phyloP scores from a whole-genome alignment of 2,797 vertebrate genomes.

The Alosa sapidissima region DNA sequence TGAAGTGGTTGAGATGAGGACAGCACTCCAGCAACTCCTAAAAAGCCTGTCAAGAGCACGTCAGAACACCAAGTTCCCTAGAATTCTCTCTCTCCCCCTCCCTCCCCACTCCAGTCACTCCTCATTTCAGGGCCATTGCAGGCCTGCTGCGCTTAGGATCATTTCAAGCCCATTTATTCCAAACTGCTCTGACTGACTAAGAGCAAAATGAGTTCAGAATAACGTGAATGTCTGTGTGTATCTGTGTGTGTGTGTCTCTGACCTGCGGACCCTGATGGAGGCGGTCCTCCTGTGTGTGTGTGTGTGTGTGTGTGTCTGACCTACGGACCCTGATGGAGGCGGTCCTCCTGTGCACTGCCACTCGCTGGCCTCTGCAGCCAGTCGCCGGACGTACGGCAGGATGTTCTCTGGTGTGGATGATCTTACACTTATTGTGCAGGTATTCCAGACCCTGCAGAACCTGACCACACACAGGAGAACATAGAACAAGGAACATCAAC shows the following conservation, averaged over 20 bases:
- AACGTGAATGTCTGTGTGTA: background rate
- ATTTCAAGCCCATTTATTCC: no score
- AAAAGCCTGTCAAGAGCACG: background rate
- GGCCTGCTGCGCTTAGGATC: no score
- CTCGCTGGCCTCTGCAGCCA: constrained; percentile 93
- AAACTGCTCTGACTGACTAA: background rate
- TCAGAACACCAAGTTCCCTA: background rate
- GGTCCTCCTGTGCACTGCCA: constrained; percentile 92
- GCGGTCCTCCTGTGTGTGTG: constrained; percentile 75
- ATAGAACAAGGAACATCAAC: no score
- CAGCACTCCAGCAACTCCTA: no score
- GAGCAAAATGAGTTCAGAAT: background rate
- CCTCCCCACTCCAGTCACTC: background rate
- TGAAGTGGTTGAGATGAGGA: no score
- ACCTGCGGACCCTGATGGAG: constrained; percentile 97
- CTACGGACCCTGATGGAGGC: constrained; percentile 94
- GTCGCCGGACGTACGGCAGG: constrained; percentile 88
- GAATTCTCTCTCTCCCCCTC: background rate
- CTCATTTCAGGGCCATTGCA: no score
- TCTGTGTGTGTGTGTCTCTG: constrained; percentile 6
- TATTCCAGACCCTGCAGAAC: constrained; percentile 96
- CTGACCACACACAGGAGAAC: constrained; percentile 61
- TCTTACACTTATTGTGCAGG: constrained; percentile 93
- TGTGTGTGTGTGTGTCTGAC: constrained; percentile 69
- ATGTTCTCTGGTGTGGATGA: constrained; percentile 99